Evolutionary conservation across 2,797 vertebrate species (phyloP).

Genomic region (Pipistrellus kuhlii): DNA sequence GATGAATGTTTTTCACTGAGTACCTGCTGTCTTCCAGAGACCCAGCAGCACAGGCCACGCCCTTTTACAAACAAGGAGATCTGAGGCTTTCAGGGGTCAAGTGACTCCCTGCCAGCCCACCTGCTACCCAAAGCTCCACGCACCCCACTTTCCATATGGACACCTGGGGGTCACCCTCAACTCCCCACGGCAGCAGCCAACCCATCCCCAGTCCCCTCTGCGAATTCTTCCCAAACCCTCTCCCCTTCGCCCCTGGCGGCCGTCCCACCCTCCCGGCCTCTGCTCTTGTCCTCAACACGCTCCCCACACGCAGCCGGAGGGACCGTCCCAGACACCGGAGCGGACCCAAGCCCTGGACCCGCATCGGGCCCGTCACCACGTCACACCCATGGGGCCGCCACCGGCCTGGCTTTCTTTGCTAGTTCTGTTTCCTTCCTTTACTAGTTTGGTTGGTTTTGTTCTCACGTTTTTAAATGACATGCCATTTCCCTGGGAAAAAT

Average conservation of each 20-base stretch:
- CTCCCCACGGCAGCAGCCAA: too few species aligned
- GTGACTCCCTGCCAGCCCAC: not conserved
- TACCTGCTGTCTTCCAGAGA: not conserved
- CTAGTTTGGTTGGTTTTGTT: not conserved
- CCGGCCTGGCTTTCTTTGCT: not conserved
- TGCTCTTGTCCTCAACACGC: not conserved
- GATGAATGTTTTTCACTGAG: rapidly evolving
- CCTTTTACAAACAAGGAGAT: not conserved
- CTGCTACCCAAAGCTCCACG: not conserved
- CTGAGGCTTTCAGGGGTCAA: not conserved
- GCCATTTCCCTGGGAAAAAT: not conserved
- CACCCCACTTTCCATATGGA: not conserved
- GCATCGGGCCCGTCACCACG: not conserved
- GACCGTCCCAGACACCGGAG: too few species aligned
- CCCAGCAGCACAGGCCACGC: not conserved
- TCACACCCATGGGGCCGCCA: not conserved
- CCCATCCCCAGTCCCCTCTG: not conserved
- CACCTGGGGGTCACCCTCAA: not conserved
- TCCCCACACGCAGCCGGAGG: not conserved
- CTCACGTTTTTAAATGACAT: not conserved
- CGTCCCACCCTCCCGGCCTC: not conserved
- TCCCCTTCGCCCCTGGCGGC: rapidly evolving
- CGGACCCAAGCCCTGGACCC: rapidly evolving
- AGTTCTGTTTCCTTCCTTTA: not conserved
- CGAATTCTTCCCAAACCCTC: not conserved